Conservation (phyloP, 2,888 invertebrate species). For the Caenorhabditis sp. region DNA sequence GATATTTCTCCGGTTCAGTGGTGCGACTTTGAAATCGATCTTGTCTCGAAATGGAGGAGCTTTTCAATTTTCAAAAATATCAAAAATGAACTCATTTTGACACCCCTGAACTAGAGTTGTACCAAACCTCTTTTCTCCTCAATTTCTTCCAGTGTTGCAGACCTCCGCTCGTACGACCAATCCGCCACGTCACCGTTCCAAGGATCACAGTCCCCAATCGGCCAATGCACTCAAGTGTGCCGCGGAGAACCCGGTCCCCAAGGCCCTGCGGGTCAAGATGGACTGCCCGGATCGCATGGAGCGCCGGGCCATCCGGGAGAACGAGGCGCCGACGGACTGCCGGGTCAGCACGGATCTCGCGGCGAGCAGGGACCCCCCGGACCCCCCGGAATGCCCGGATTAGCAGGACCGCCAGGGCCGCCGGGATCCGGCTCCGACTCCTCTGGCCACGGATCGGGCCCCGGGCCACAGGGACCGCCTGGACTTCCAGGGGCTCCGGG, state of each 20-base stretch:
- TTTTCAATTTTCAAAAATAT: no score
- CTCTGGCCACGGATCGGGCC: conserved; percentile 28
- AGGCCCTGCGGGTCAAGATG: conserved; percentile 66
- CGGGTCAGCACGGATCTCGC: conserved; percentile 64
- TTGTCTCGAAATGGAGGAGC: no score
- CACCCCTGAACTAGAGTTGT: no score
- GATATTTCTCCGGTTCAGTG: no score
- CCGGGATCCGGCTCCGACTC: conserved; percentile 47
- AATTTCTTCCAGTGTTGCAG: no score
- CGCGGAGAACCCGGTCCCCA: conserved; percentile 64
- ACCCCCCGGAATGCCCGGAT: conserved; percentile 58
- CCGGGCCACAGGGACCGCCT: conserved; percentile 61
- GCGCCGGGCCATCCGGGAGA: conserved; percentile 67
- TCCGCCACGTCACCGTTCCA: conserved; percentile 28
- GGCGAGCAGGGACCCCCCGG: conserved; percentile 64
- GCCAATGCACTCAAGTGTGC: conserved; percentile 62
- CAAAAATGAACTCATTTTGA: no score
- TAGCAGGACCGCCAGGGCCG: conserved; percentile 60
- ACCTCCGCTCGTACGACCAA: no score
- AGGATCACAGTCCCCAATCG: not conserved
- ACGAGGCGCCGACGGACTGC: conserved; percentile 52
- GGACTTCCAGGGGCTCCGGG: conserved; percentile 65
- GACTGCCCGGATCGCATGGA: conserved; percentile 66
- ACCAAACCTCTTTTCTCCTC: no score
- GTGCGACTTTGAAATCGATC: no score